Base-by-base conservation (phyloP, 2,797 vertebrate species). In the Scolopax bukidnonensis region DNA sequence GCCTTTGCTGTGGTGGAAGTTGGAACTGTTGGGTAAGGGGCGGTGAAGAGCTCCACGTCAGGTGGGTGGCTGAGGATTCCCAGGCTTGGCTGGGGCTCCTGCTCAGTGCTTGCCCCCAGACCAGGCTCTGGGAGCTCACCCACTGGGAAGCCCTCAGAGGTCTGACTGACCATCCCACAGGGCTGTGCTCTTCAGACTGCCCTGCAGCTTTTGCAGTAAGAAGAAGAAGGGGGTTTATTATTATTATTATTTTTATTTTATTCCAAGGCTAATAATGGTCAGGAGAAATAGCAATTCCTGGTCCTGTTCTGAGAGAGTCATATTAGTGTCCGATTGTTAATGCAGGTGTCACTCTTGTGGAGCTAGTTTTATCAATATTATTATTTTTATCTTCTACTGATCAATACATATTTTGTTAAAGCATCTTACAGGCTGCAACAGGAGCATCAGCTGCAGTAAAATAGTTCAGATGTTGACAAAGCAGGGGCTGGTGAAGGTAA, bases 1-100 rank as follows among this genome's bases (percentile, higher is more conserved):
- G 28, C 12, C 14, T 38, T 56, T 57, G 67, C 36, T 36, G 36
- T 56, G 1, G 0, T 16, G 12, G n/a, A 33, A 20, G 4, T 47
- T 78, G 12, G 41, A 88, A 47, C 36, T 2, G 2, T 16, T 47
- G 47, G 23, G 21, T 45, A 17, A 81, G 32, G 28, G 57, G 27
- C 4, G 19, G 50, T 16, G 41, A 71, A 24, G n/a, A 64, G 13
- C 12, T 38, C 41, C 1, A 0, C 0, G 3, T 78, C 16, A 12
- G 4, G 6, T 7, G 12, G 9, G 4, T 33, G 53, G 15, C 0
- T 90, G 40, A 24, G 24, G 21, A 6, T 24, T 75, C 7, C 6
- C 30, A n/a, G n/a, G 9, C 33, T 61, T 59, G 48, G 23, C n/a
- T 16, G 53, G 63, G 32, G 28, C 36, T 71, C n/a, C 28, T 12